Conservation (phyloP, 2,888 invertebrate genomes). For the Serripes groenlandicus region DNA sequence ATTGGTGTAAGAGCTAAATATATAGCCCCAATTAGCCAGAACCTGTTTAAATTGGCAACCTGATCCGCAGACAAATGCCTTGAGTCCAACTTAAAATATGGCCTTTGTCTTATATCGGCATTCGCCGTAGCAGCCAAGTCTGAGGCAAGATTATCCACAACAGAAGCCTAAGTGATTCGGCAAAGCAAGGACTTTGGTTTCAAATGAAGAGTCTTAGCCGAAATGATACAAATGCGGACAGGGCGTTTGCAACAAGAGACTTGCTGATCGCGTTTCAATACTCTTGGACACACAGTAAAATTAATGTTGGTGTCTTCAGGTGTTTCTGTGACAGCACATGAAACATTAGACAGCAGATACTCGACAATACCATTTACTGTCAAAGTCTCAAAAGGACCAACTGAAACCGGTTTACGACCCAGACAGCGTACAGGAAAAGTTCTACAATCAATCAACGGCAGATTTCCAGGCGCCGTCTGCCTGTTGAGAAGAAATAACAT, state of each 20-base stretch:
- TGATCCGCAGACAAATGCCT: background rate
- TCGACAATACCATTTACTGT: background rate
- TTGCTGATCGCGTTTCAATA: background rate
- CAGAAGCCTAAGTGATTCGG: background rate
- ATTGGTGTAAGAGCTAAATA: too few species aligned
- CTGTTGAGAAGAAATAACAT: background rate
- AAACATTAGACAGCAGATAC: background rate
- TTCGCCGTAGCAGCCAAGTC: background rate
- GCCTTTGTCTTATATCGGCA: too few species aligned
- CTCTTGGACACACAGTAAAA: background rate
- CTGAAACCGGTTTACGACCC: background rate
- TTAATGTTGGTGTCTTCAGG: background rate
- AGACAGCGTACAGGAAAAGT: background rate
- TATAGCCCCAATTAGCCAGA: too few species aligned
- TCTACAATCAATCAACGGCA: background rate
- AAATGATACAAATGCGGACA: background rate
- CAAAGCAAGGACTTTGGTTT: background rate
- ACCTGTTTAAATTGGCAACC: background rate
- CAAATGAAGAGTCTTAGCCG: background rate
- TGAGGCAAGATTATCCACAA: background rate
- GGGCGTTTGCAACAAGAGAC: background rate
- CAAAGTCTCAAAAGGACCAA: background rate
- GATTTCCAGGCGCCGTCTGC: background rate
- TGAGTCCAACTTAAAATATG: background rate
- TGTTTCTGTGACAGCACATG: background rate